Evolutionary conservation across 2,888 invertebrate species (phyloP), one percentile per base, ranked within the genome.

Genomic region (Eugnorisma glareosa): DNA sequence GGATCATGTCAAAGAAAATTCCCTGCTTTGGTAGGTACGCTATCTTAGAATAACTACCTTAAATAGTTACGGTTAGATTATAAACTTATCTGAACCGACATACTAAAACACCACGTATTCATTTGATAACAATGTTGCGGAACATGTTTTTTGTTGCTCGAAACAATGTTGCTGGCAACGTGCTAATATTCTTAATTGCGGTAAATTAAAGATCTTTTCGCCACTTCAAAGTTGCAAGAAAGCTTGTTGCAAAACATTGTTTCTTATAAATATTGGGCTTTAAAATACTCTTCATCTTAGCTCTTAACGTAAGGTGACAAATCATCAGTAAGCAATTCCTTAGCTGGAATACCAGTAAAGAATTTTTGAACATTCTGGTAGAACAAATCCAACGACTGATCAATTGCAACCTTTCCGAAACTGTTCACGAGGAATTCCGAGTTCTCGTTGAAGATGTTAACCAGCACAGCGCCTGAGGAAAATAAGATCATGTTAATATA

Each of bases 381-480:
- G 35, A 81, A 75, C 0, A 79, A 18, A 2, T 54, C 48, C 28
- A 86, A 5, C 18, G 31, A 61, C 4, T 0, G 57, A 63, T 85
- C 71, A 5, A 75, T 0, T 6, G 75, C 0, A 21, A 21, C 0
- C 6, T 28, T 70, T 51, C 84, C 87, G 0, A 86, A 59, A 31
- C 15, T 31, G 1, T 78, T 87, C 0, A 43, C 5, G 3, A 79
- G 0, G 24, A 66, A 69, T 35, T 81, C n/a, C 80, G 77, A 87
- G 31, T 87, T 81, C 24, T 86, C 88, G 51, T 87, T 87, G 35
- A 79, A 21, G 15, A 87, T 79, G 6, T 82, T 86, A 0, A 79
- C 64, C 8, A n/a, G 64, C 0, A 85, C 70, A 0, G 57, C n/a
- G n/a, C 86, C 86, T 86, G 67, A 40, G 64, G 59, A 54, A 57